A percentile compares a stretch with the other conserved stretches of the same genome.
Evolutionary conservation across 2,113 vertebrate species (phyloP).

Genomic region (Herpailurus yagouaroundi): DNA sequence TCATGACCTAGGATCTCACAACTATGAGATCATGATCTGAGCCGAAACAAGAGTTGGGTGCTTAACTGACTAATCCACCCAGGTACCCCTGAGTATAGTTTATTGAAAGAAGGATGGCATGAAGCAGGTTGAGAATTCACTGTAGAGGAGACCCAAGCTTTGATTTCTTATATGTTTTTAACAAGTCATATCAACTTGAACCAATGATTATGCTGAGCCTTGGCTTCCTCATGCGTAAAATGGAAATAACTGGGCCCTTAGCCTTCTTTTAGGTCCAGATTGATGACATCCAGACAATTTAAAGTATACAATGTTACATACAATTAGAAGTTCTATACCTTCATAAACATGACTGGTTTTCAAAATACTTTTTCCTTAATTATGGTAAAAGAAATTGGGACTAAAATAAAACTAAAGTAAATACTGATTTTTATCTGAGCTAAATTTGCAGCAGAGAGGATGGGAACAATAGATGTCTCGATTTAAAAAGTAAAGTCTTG

Average conservation of each 20-base stretch:
- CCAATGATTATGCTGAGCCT: neutral
- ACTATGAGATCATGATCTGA: no score
- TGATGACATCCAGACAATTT: neutral
- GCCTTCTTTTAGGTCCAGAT: neutral
- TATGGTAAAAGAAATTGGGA: neutral
- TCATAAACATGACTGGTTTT: neutral
- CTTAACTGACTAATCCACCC: no score
- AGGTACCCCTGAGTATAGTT: no score
- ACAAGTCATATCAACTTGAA: neutral
- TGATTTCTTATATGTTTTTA: neutral
- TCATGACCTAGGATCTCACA: no score
- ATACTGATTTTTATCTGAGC: neutral
- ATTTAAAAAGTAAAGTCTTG: neutral
- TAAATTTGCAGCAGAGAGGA: neutral
- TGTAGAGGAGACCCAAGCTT: neutral
- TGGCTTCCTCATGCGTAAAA: neutral
- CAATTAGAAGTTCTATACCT: neutral
- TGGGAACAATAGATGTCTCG: neutral
- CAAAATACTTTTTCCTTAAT: neutral
- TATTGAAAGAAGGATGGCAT: neutral
- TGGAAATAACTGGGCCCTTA: neutral
- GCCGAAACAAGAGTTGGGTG: no score
- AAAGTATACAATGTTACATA: neutral
- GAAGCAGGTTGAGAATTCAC: neutral
- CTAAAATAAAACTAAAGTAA: slow-evolving; percentile 27